Conservation (phyloP, 35 echinoderm and acorn worm species). For the Apostichopus japonicus region DNA sequence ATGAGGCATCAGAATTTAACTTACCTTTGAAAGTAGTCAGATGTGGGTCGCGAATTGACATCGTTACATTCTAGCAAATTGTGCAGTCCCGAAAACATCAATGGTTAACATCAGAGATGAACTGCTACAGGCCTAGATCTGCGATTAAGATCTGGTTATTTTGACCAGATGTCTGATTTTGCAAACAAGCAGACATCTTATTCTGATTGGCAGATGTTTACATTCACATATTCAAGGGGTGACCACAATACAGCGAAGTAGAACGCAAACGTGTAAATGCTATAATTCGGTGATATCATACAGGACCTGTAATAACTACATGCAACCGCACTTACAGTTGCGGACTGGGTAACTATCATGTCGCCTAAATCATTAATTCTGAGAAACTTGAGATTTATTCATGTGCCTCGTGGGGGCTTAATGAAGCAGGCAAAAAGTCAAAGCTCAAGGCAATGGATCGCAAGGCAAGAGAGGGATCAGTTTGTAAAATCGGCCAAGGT, state of each 20-base stretch:
- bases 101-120: background rate
- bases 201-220: too few species aligned
- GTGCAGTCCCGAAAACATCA: background rate
- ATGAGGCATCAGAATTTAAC: too few species aligned
- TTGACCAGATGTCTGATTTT: background rate
- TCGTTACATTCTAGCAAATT: background rate
- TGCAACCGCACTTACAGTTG: too few species aligned
- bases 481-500: slow-evolving; percentile 7
- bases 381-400: slow-evolving; percentile 6
- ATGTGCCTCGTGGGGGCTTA: background rate
- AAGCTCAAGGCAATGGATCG: slow-evolving; percentile 1
- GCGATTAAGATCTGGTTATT: background rate
- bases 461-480: slow-evolving; percentile 12
- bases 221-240: too few species aligned
- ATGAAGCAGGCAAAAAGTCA: background rate
- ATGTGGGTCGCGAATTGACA: slow-evolving; percentile 41
- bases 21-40: slow-evolving; percentile 35
- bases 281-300: too few species aligned
- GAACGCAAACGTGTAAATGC: too few species aligned
- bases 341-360: background rate
- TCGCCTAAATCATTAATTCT: background rate
- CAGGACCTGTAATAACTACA: too few species aligned
- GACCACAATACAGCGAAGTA: too few species aligned
- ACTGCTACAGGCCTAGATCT: background rate
- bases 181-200: background rate